Evolutionary conservation across 2,113 vertebrate genomes (phyloP).

Genomic region (Bubo scandiacus): DNA sequence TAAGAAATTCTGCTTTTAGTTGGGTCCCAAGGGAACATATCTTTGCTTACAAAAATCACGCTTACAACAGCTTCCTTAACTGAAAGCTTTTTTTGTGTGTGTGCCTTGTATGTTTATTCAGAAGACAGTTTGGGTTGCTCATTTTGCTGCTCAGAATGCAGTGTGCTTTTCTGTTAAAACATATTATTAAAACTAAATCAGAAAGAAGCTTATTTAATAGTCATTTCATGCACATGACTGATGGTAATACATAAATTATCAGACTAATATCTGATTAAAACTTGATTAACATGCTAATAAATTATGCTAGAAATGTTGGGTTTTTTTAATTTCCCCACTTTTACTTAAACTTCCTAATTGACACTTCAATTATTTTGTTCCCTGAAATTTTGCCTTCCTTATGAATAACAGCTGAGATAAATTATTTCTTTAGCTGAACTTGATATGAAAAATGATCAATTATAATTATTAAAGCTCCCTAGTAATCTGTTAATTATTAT

Average conservation of each 20-base stretch:
- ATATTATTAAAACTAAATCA: conserved; percentile 41
- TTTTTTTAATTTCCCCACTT: conserved; percentile 17
- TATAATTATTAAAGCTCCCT: conserved; percentile 56
- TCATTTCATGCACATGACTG: conserved; percentile 38
- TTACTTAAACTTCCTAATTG: conserved; percentile 55
- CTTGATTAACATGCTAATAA: conserved; percentile 48
- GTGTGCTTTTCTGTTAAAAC: conserved; percentile 32
- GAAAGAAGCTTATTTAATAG: conserved; percentile 54
- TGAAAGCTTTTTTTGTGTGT: conserved; percentile 36
- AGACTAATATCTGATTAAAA: conserved; percentile 61
- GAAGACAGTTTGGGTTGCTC: conserved; percentile 43
- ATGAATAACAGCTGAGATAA: conserved; percentile 50
- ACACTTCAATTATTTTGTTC: conserved; percentile 61
- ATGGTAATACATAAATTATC: conserved; percentile 42
- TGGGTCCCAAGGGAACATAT: neutral
- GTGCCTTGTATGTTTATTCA: conserved; percentile 40
- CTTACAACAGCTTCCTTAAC: conserved; percentile 45
- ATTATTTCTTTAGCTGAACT: conserved; percentile 44
- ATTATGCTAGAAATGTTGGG: conserved; percentile 45
- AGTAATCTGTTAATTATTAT: conserved; percentile 54
- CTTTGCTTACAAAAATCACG: conserved; percentile 43
- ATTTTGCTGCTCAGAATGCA: conserved; percentile 45
- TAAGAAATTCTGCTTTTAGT: conserved; percentile 58
- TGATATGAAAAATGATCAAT: conserved; percentile 44
- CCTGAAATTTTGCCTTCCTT: conserved; percentile 45